These are phyloP conservation scores for Xiphophorus hellerii DNA, from an alignment of 2,113 vertebrate species.

Conservation along the genomic window DNA sequence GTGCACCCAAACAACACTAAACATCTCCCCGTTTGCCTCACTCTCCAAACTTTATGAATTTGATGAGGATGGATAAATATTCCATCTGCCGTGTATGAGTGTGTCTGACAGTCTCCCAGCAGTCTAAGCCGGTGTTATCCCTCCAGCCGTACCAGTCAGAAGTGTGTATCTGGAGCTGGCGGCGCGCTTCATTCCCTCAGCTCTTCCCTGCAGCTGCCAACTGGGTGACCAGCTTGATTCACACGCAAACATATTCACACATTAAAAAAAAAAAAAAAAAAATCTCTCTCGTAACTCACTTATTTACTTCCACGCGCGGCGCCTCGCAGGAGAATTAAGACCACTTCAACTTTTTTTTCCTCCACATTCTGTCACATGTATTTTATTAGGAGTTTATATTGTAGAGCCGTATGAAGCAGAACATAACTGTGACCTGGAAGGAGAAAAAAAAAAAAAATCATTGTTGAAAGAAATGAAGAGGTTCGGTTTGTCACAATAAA, in stretches of 20 bases:
- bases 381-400: too few species aligned
- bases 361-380: background rate
- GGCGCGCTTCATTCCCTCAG: constrained; percentile 53
- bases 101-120: constrained; percentile 66
- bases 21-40: constrained; percentile 60
- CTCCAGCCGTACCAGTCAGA: constrained; percentile 74
- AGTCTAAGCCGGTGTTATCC: constrained; percentile 74
- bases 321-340: background rate
- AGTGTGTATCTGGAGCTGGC: constrained; percentile 73
- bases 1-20: constrained; percentile 62
- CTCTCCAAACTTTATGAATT: constrained; percentile 76
- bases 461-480: background rate
- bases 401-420: background rate
- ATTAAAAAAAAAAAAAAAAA: constrained; percentile 1
- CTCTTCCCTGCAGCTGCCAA: constrained; percentile 66
- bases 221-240: constrained; percentile 69
- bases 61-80: constrained; percentile 76
- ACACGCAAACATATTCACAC: constrained; percentile 50
- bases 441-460: background rate
- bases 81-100: constrained; percentile 70
- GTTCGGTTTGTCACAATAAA: background rate
- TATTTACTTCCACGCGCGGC: constrained; percentile 39
- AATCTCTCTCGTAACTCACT: constrained; percentile 46
- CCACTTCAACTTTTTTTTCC: background rate
- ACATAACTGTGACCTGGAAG: background rate